Evolutionary conservation across 2,113 vertebrate species (phyloP).

Genomic region (Scytalopus superciliaris): DNA sequence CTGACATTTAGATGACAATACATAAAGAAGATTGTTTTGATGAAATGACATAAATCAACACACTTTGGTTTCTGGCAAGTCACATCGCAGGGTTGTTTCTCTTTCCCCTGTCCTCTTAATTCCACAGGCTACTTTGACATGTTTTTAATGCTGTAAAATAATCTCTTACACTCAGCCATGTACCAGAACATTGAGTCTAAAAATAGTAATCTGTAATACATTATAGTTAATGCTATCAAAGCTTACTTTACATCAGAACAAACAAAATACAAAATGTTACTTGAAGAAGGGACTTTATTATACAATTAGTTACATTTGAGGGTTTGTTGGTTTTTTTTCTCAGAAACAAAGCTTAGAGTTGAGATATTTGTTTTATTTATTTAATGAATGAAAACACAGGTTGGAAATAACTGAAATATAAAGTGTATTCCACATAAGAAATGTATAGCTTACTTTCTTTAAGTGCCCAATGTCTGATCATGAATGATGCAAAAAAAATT

Average conservation of each 20-base stretch:
- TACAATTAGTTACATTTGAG: background rate
- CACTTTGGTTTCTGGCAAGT: background rate
- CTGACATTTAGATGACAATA: background rate
- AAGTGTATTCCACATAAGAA: background rate
- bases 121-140: background rate
- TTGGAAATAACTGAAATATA: background rate
- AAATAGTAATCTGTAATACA: slow-evolving; percentile 10
- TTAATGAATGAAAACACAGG: background rate
- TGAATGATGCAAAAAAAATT: background rate
- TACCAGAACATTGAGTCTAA: background rate
- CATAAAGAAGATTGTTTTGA: background rate
- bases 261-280: background rate
- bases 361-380: background rate
- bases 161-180: background rate
- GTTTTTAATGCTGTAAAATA: slow-evolving; percentile 26
- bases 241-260: background rate
- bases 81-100: background rate
- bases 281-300: background rate
- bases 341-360: background rate
- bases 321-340: background rate
- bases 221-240: slow-evolving; percentile 17
- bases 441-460: background rate
- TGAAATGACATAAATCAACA: background rate
- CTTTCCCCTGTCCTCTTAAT: background rate
- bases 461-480: background rate